These are phyloP conservation scores for Dendroctonus valens DNA, from an alignment of 1,140 invertebrate species.

Conservation along the genomic window DNA sequence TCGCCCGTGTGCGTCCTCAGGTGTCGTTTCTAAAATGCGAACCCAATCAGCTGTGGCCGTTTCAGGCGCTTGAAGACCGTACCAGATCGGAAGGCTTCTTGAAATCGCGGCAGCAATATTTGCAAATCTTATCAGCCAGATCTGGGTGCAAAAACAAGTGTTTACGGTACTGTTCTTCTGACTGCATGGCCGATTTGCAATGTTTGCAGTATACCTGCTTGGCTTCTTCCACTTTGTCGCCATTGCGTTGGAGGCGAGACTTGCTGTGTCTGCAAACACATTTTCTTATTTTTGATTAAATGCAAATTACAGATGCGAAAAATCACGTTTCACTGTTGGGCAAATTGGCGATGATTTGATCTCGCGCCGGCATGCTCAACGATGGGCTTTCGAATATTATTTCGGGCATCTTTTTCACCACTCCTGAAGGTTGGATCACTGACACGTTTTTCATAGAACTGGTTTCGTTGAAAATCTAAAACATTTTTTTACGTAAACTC, in stretches of 20 bases:
- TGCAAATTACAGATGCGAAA: no score
- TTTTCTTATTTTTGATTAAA: no score
- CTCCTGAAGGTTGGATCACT: no score
- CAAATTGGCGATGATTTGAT: no score
- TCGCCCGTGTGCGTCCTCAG: slow-evolving; percentile 65
- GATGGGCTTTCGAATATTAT: no score
- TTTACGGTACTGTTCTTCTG: slow-evolving; percentile 21
- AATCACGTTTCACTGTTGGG: no score
- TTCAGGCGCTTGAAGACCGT: neutral
- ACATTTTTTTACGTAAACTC: no score
- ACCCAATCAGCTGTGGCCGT: neutral
- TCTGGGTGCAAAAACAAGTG: slow-evolving; percentile 26
- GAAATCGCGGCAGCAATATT: slow-evolving; percentile 42
- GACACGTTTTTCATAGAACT: no score
- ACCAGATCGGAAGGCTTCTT: slow-evolving; percentile 48
- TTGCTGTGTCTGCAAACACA: no score
- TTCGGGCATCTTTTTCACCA: no score
- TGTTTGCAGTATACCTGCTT: slow-evolving; percentile 30
- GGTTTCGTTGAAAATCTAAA: no score
- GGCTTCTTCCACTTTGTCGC: slow-evolving; percentile 9
- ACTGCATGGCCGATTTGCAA: slow-evolving; percentile 28
- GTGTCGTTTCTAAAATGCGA: slow-evolving; percentile 39
- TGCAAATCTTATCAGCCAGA: slow-evolving; percentile 34
- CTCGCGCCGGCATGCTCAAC: no score
- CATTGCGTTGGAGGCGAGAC: neutral